These are phyloP conservation scores for Octodon degus DNA, from an alignment of 2,113 vertebrate species.

Conservation along the genomic window DNA sequence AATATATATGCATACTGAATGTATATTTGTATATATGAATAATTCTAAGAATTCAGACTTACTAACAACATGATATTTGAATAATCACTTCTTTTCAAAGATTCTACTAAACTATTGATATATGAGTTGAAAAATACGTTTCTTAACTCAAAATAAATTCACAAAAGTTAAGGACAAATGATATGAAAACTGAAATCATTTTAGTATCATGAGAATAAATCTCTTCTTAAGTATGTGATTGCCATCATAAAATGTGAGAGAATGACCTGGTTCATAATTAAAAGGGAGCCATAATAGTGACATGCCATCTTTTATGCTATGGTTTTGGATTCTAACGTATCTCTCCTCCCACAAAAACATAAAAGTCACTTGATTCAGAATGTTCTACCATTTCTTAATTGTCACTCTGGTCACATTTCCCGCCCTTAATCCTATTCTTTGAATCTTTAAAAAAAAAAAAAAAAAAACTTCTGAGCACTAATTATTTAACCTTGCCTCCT, in stretches of 20 bases:
- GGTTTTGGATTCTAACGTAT: constrained; percentile 63
- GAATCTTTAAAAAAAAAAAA: constrained; percentile 80
- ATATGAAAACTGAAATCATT: constrained; percentile 53
- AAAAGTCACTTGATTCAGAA: constrained; percentile 77
- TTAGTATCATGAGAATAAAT: constrained; percentile 56
- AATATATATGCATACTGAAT: background rate
- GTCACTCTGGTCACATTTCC: constrained; percentile 85
- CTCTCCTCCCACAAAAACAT: constrained; percentile 72
- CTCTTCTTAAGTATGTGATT: constrained; percentile 44
- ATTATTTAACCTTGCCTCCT: constrained; percentile 99
- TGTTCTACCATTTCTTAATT: constrained; percentile 79
- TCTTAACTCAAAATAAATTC: constrained; percentile 36
- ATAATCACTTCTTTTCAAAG: constrained; percentile 8
- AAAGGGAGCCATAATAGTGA: constrained; percentile 65
- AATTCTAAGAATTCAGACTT: background rate
- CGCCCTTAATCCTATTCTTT: constrained; percentile 85
- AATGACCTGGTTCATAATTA: constrained; percentile 60
- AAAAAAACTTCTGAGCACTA: constrained; percentile 90
- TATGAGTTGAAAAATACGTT: background rate
- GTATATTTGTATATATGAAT: background rate
- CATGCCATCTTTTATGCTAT: constrained; percentile 61
- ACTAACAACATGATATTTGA: constrained; percentile 16
- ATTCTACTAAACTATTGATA: background rate
- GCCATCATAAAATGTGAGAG: constrained; percentile 69
- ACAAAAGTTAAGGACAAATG: constrained; percentile 45